Evolutionary conservation across 2,888 invertebrate species (phyloP).

Genomic region (Dryococelus australis): DNA sequence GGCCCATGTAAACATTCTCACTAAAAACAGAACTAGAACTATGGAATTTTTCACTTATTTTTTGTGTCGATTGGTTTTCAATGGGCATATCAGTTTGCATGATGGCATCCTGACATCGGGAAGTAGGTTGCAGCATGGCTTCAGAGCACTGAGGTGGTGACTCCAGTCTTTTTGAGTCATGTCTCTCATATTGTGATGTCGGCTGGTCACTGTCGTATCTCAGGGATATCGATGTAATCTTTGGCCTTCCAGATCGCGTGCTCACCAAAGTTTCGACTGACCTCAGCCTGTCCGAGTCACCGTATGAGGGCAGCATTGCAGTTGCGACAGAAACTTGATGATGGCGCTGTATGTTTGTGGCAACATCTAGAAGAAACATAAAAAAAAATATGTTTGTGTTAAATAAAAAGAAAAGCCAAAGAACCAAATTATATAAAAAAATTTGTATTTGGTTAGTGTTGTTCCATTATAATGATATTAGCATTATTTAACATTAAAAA

Average conservation of each 20-base stretch:
- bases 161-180: background rate
- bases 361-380: background rate
- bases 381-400: background rate
- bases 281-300: conserved; percentile 35
- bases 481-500: no score
- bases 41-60: background rate
- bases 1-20: background rate
- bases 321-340: conserved; percentile 37
- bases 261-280: conserved; percentile 43
- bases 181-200: background rate
- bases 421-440: no score
- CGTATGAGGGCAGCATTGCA: conserved; percentile 37
- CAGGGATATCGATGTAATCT: conserved; percentile 48
- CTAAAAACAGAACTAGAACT: conserved; percentile 2
- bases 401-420: background rate
- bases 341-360: background rate
- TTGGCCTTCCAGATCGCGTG: conserved; percentile 44
- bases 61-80: background rate
- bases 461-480: no score
- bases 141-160: background rate
- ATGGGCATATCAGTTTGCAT: background rate
- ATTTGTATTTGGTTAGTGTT: no score
- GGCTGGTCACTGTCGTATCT: conserved; percentile 39
- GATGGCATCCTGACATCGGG: background rate
- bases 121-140: background rate